These are phyloP conservation scores for Trichonephila clavata DNA, from an alignment of 1,140 invertebrate genomes.

Conservation along the genomic window DNA sequence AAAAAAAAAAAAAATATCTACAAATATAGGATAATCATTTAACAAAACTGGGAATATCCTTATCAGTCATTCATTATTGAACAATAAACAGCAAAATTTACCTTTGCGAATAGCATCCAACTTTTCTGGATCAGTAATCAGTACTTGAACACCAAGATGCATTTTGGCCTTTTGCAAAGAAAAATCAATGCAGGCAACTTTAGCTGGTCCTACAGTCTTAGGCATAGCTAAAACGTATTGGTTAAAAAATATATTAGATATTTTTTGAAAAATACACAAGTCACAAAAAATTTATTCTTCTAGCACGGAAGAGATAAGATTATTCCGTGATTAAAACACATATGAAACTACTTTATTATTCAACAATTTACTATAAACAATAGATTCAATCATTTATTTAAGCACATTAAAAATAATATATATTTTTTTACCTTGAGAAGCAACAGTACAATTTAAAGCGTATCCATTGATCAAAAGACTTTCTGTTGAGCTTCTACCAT, in stretches of 20 bases:
- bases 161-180: constrained; percentile 97
- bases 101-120: constrained; percentile 95
- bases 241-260: background rate
- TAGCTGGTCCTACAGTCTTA: constrained; percentile 94
- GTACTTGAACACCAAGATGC: constrained; percentile 98
- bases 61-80: no score
- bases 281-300: no score
- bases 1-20: no score
- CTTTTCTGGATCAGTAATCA: constrained; percentile 97
- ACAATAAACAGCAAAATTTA: constrained; percentile 75
- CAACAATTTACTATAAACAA: background rate
- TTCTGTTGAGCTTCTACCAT: constrained; percentile 96
- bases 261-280: background rate
- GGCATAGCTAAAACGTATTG: constrained; percentile 87
- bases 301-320: background rate
- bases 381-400: no score
- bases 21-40: no score
- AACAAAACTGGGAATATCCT: no score
- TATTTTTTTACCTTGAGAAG: constrained; percentile 89
- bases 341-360: background rate
- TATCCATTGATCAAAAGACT: constrained; percentile 95
- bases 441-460: constrained; percentile 99
- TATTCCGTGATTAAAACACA: background rate
- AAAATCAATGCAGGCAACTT: constrained; percentile 99
- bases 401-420: background rate